Evolutionary conservation across 2,888 invertebrate genomes (phyloP), one percentile per base, ranked within the genome.

Genomic region (Polydrusus tereticollis): DNA sequence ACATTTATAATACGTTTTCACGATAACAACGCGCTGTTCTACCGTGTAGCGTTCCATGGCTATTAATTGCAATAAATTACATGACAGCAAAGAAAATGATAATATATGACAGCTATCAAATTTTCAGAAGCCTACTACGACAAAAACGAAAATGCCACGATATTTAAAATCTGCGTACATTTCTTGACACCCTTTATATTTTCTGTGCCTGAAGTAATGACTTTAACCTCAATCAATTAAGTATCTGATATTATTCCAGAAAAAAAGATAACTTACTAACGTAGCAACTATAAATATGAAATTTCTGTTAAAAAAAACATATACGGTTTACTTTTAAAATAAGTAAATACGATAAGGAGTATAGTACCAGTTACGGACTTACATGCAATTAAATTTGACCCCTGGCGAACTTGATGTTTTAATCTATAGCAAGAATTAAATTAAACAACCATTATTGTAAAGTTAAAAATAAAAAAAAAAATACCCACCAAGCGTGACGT

Each of bases 281-380:
- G 18, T 8, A 7, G 18, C 20, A 12, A 20, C 18, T 8, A 20
- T 45, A 45, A 45, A 20, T 20, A 20, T 21, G 21, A 8, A 21
- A 8, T 47, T 20, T 12, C 2, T 21, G 4, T 47, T 21, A 47
- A 47, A 47, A 10, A 55, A 18, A 55, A 55, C 18, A 29, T 18
- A 4, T 4, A 55, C 8, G 1, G 52, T 10, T 55, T 55, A 55
- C 16, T 55, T 55, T 23, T 18, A 3, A 55, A 29, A 16, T 16
- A 55, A 8, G 52, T 29, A 52, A 55, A 55, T 55, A 18, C 7
- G 52, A 55, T 55, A 55, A 29, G 52, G 10, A 55, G 14, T 16
- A 29, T 29, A 55, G 52, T 55, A 55, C 52, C 52, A 55, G 52
- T 55, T 55, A 55, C 52, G 29, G 18, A 18, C 50, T 50, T 55